phyloP scores from a whole-genome alignment of 64 coral and sea anemone genomes.

The Trachythela sp. region DNA sequence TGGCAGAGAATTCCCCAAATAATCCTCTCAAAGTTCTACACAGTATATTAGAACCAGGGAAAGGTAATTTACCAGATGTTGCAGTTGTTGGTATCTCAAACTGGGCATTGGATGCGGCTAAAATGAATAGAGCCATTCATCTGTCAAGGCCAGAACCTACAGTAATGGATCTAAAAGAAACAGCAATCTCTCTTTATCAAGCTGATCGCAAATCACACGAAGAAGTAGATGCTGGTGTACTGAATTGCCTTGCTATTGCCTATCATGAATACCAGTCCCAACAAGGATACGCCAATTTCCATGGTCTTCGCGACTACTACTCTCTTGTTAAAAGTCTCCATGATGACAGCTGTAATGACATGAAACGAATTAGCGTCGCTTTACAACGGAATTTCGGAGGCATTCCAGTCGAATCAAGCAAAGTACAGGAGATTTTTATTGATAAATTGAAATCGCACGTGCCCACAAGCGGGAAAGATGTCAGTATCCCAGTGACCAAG shows the following conservation, averaged over 20 bases:
- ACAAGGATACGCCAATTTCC: slow-evolving; percentile 12
- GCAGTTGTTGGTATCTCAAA: slow-evolving; percentile 87
- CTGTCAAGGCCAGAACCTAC: slow-evolving; percentile 66
- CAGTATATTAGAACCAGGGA: slow-evolving; percentile 65
- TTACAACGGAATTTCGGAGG: neutral
- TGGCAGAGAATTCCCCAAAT: slow-evolving; percentile 73
- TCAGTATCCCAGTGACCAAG: neutral
- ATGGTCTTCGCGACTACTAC: slow-evolving; percentile 10
- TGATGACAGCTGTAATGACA: neutral
- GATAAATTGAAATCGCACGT: neutral
- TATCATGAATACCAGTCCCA: neutral
- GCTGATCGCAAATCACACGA: neutral
- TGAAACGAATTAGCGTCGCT: neutral
- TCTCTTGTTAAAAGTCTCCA: slow-evolving; percentile 7
- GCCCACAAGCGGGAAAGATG: neutral
- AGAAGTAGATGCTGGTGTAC: neutral
- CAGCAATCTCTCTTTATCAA: slow-evolving; percentile 24
- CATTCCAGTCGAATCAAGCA: neutral
- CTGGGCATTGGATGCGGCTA: slow-evolving; percentile 76
- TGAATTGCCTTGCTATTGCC: neutral
- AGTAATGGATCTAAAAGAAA: slow-evolving; percentile 53
- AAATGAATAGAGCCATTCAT: slow-evolving; percentile 79
- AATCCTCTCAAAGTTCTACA: slow-evolving; percentile 83
- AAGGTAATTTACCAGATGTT: slow-evolving; percentile 62
- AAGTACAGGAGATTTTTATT: neutral